Conservation (phyloP, 2,113 vertebrate genomes). For the Perca fluviatilis region DNA sequence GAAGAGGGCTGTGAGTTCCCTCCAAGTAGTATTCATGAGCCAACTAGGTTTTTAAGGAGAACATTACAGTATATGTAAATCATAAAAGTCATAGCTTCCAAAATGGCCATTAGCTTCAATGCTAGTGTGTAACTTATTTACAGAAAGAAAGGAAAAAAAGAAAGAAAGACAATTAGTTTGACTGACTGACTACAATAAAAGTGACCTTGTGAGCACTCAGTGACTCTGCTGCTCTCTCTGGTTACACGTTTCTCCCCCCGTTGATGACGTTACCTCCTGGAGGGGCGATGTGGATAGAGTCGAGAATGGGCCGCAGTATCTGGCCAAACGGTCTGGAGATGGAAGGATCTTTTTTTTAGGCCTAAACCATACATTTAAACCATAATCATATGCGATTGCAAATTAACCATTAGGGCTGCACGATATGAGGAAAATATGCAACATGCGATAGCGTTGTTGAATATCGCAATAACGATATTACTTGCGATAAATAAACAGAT, state of each 20-base stretch:
- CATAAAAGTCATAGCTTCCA: slow-evolving; percentile 1
- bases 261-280: slow-evolving; percentile 92
- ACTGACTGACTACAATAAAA: slow-evolving; percentile 65
- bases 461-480: too few relatives aligned
- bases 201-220: slow-evolving; percentile 45
- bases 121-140: slow-evolving; percentile 1
- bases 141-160: background rate
- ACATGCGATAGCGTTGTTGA: too few relatives aligned
- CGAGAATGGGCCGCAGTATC: slow-evolving; percentile 93
- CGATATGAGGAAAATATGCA: too few relatives aligned
- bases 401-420: too few relatives aligned
- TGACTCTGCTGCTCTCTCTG: slow-evolving; percentile 18
- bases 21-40: background rate
- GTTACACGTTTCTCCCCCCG: slow-evolving; percentile 92
- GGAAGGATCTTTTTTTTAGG: background rate
- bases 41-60: background rate
- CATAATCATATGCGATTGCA: background rate
- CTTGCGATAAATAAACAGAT: too few relatives aligned
- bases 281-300: slow-evolving; percentile 95
- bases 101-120: background rate
- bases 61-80: background rate
- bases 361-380: background rate
- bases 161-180: slow-evolving; percentile 5
- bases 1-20: background rate
- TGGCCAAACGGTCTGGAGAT: slow-evolving; percentile 93